Percentiles rank a stretch among this genome's conserved stretches.
Conservation (phyloP, 2,797 vertebrate species). For the Trematomus bernacchii region DNA sequence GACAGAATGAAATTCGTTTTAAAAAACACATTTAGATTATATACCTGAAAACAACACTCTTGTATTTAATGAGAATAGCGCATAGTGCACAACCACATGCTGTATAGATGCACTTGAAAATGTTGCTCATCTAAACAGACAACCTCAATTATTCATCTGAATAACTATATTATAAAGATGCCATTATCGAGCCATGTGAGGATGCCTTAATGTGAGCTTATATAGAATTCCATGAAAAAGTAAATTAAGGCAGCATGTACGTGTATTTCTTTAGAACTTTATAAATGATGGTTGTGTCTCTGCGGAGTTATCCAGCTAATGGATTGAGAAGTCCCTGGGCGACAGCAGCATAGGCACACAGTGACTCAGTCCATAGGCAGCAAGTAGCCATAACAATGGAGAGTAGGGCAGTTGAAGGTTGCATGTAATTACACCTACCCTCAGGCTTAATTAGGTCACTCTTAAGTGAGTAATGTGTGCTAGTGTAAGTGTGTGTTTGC, state of each 20-base stretch:
- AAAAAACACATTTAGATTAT: not conserved
- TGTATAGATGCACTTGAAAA: conserved; percentile 16
- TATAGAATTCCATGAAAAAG: conserved; percentile 27
- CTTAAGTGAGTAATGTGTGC: conserved; percentile 69
- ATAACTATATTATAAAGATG: conserved; percentile 49
- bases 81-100: conserved; percentile 8
- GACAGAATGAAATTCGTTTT: not conserved
- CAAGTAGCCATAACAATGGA: conserved; percentile 75
- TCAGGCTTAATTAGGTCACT: conserved; percentile 80
- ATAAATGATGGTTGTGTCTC: conserved; percentile 47
- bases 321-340: conserved; percentile 40
- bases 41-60: not conserved
- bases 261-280: conserved; percentile 31
- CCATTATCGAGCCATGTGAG: conserved; percentile 44
- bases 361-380: conserved; percentile 63
- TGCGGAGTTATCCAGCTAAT: conserved; percentile 45
- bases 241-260: conserved; percentile 32
- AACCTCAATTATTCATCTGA: conserved; percentile 47
- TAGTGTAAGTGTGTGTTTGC: conserved; percentile 41
- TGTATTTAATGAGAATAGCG: conserved; percentile 2
- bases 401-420: conserved; percentile 78
- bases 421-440: conserved; percentile 80
- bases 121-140: conserved; percentile 30
- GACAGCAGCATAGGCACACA: conserved; percentile 31
- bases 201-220: conserved; percentile 26